These are phyloP conservation scores for Aphrocallistes beatrix DNA, from an alignment of 37 sponge, comb jelly and placozoan species.

Conservation along the genomic window DNA sequence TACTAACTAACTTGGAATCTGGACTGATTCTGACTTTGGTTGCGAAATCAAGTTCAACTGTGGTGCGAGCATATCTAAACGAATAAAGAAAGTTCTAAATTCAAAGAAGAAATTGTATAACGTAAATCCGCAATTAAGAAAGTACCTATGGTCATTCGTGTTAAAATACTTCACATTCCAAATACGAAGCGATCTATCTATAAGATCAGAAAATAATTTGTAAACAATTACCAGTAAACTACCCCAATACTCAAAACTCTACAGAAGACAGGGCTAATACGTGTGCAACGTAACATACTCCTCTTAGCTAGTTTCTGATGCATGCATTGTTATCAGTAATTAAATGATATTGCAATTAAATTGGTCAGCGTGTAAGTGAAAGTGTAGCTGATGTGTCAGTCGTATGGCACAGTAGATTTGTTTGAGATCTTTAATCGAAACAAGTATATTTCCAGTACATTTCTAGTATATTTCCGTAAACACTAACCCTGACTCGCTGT, in stretches of 20 bases:
- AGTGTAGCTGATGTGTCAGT: no score
- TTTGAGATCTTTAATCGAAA: neutral
- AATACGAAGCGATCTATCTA: neutral
- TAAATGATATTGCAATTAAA: no score
- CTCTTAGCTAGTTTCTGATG: no score
- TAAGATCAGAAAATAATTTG: neutral
- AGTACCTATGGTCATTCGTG: constrained; percentile 14
- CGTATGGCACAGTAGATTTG: neutral
- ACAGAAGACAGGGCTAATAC: no score
- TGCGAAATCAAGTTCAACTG: constrained; percentile 12
- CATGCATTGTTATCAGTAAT: no score
- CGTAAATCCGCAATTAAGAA: neutral
- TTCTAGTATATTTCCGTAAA: no score
- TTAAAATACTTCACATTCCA: neutral
- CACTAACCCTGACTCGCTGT: constrained; percentile 4
- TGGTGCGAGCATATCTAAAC: constrained; percentile 8
- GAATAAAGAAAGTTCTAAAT: neutral
- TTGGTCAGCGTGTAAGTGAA: no score
- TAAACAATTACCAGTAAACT: no score
- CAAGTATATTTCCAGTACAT: neutral
- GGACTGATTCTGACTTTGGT: neutral
- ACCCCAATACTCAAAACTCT: no score
- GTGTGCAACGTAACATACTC: no score
- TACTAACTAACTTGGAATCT: constrained; percentile 13
- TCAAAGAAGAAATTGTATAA: neutral